A percentile compares a stretch with the other conserved stretches of the same genome.
Conservation (phyloP, 2,797 vertebrate species). For the Liparis tanakae region DNA sequence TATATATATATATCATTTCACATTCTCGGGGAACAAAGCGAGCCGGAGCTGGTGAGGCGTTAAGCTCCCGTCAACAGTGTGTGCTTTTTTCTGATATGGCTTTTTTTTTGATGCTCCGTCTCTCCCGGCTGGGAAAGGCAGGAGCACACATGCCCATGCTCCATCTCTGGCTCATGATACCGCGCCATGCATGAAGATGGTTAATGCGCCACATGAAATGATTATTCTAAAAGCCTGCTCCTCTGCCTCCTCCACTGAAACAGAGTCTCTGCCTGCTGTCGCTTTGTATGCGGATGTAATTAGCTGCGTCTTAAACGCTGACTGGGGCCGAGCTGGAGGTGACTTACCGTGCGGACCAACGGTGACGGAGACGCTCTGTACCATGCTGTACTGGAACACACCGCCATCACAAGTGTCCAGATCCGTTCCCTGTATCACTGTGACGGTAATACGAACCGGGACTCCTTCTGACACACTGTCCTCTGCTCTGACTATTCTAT, state of each 20-base stretch:
- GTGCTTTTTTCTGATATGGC: conserved; percentile 64
- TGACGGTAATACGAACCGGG: conserved; percentile 60
- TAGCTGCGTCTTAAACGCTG: conserved; percentile 46
- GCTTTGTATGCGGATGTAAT: conserved; percentile 31
- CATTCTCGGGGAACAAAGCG: conserved; percentile 50
- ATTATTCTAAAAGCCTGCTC: conserved; percentile 47
- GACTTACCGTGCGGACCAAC: conserved; percentile 44
- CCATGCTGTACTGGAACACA: conserved; percentile 47
- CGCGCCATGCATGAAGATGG: conserved; percentile 34
- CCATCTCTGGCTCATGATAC: conserved; percentile 47
- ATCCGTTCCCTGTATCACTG: conserved; percentile 49
- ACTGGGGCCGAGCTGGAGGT: conserved; percentile 57
- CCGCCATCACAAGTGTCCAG: conserved; percentile 53
- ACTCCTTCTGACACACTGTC: conserved; percentile 41
- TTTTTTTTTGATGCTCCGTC: conserved; percentile 57
- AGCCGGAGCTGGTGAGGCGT: conserved; percentile 34
- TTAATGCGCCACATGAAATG: conserved; percentile 49
- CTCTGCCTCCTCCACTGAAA: conserved; percentile 28
- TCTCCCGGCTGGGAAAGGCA: conserved; percentile 39
- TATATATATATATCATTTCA: conserved; percentile 61
- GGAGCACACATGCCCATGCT: conserved; percentile 39
- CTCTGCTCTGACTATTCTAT: conserved; percentile 23
- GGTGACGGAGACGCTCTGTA: conserved; percentile 52
- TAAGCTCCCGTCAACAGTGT: conserved; percentile 44
- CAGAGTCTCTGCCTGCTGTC: conserved; percentile 13